Conservation (phyloP, 2,113 vertebrate species). For the Dipodomys spectabilis region DNA sequence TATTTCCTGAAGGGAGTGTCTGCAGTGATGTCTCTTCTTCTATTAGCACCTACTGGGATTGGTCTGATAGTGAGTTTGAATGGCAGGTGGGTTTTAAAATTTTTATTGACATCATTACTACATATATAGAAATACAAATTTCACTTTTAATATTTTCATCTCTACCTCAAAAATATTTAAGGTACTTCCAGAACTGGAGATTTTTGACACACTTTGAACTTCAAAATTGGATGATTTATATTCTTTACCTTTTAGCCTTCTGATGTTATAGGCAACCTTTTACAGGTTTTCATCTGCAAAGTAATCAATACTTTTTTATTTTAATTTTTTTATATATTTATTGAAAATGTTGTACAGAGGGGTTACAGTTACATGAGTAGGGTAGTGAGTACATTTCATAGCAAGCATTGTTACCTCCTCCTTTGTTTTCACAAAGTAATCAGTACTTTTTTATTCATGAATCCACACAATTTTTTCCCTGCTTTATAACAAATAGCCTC, state of each 20-base stretch:
- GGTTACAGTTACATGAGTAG: too few species aligned
- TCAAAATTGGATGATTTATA: constrained; percentile 58
- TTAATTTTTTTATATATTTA: too few species aligned
- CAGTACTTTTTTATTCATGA: constrained; percentile 36
- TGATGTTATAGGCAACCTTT: constrained; percentile 36
- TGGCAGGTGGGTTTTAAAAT: constrained; percentile 93
- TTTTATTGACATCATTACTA: neutral
- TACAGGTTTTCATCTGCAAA: constrained; percentile 57
- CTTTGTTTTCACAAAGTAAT: constrained; percentile 48
- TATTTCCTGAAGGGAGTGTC: constrained; percentile 98
- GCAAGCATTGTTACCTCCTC: too few species aligned
- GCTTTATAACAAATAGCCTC: constrained; percentile 39
- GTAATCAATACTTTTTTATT: constrained; percentile 49
- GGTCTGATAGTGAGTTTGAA: constrained; percentile 99
- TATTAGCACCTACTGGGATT: constrained; percentile 99
- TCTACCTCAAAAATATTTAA: neutral
- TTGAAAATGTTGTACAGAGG: too few species aligned
- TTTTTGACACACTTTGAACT: neutral
- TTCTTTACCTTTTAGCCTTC: constrained; percentile 30
- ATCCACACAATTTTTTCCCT: constrained; percentile 20
- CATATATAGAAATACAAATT: constrained; percentile 38
- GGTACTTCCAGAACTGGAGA: too few species aligned
- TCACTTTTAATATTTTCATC: neutral
- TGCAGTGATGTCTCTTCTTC: constrained; percentile 99
- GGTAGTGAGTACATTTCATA: too few species aligned